Evolutionary conservation across 2,113 vertebrate species (phyloP).

Genomic region (Corvus moneduloides): DNA sequence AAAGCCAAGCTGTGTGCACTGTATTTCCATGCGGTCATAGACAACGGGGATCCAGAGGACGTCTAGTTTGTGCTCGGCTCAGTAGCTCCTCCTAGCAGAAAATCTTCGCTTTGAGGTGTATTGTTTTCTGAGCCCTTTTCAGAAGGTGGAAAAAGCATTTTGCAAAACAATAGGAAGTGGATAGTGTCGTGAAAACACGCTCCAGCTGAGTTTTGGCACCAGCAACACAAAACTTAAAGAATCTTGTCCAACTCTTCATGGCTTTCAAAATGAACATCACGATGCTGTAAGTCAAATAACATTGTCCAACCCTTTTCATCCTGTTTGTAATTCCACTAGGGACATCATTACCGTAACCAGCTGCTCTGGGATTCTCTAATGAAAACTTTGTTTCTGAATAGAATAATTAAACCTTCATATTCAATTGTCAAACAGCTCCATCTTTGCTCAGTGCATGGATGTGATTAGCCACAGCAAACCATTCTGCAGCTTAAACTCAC

Average conservation of each 20-base stretch:
- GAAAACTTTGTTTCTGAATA: conserved; percentile 67
- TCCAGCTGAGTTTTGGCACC: conserved; percentile 49
- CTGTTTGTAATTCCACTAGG: conserved; percentile 60
- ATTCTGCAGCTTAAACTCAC: conserved; percentile 61
- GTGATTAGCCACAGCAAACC: conserved; percentile 53
- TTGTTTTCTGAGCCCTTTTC: conserved; percentile 70
- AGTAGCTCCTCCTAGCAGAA: conserved; percentile 63
- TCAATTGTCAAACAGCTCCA: conserved; percentile 53
- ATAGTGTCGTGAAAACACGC: conserved; percentile 43
- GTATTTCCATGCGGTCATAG: background rate
- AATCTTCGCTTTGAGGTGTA: conserved; percentile 53
- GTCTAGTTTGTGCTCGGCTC: conserved; percentile 28
- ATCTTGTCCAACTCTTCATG: conserved; percentile 45
- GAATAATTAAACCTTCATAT: conserved; percentile 69
- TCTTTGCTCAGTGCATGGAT: conserved; percentile 52
- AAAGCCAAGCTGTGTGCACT: background rate
- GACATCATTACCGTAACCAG: conserved; percentile 62
- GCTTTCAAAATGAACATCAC: conserved; percentile 22
- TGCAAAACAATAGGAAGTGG: conserved; percentile 58
- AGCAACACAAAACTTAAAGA: conserved; percentile 22
- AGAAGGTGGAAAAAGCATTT: conserved; percentile 50
- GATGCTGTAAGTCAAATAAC: conserved; percentile 51
- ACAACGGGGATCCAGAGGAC: background rate
- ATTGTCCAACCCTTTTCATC: conserved; percentile 58
- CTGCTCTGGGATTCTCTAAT: conserved; percentile 59